phyloP scores from a whole-genome alignment of 2,113 vertebrate genomes.

The Pelecanoides urinatrix region DNA sequence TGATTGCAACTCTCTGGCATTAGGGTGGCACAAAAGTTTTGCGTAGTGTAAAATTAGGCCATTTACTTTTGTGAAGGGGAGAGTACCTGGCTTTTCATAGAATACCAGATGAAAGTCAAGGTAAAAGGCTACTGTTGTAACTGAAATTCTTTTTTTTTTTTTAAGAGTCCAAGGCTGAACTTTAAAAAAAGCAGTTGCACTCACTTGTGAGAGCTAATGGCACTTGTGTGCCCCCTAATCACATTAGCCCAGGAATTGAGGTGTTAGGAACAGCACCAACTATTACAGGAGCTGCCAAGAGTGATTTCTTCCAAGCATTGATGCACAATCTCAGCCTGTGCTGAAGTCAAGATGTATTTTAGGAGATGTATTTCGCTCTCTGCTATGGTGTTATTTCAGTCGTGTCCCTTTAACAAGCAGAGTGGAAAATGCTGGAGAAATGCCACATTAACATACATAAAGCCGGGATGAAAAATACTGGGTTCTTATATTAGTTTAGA shows the following conservation, averaged over 20 bases:
- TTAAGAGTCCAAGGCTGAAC: background rate
- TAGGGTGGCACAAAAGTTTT: background rate
- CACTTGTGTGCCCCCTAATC: background rate
- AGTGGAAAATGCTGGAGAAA: background rate
- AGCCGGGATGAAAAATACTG: background rate
- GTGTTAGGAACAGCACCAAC: background rate
- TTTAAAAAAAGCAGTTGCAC: background rate
- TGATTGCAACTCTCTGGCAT: too few relatives aligned
- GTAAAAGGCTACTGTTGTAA: background rate
- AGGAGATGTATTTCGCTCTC: background rate
- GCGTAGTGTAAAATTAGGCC: background rate
- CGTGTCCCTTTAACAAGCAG: background rate
- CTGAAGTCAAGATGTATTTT: background rate
- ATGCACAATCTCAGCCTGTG: background rate
- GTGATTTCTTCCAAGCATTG: background rate
- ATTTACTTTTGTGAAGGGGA: background rate
- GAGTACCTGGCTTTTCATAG: background rate
- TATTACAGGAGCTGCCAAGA: background rate
- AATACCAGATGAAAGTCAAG: background rate
- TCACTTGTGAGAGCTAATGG: background rate
- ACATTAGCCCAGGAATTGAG: background rate
- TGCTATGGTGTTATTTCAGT: background rate
- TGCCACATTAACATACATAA: background rate
- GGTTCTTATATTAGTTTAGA: background rate
- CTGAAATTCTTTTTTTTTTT: background rate